Conservation (phyloP, 2,797 vertebrate genomes). For the Morelia viridis region DNA sequence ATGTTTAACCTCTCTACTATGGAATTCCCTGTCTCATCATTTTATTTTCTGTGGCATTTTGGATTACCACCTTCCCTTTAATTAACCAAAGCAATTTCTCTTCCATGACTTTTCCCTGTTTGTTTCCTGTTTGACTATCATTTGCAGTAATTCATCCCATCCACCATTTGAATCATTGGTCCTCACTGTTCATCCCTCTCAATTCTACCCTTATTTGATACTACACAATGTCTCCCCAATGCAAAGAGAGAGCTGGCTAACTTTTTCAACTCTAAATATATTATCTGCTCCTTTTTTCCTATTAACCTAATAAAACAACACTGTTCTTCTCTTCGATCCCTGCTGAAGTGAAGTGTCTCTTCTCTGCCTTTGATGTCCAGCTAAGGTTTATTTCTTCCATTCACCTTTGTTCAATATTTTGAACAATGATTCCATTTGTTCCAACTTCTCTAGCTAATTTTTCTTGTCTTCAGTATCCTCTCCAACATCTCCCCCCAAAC, state of each 20-base stretch:
- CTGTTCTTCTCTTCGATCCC: not conserved
- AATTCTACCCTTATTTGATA: not conserved
- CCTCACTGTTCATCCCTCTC: not conserved
- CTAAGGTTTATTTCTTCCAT: not conserved
- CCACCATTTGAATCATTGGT: too few relatives aligned
- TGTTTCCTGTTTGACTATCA: too few relatives aligned
- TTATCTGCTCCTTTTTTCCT: not conserved
- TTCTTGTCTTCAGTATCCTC: not conserved
- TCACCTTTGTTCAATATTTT: not conserved
- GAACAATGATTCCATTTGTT: not conserved
- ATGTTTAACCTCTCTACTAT: too few relatives aligned
- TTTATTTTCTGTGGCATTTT: too few relatives aligned
- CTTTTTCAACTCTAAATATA: not conserved
- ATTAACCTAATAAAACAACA: not conserved
- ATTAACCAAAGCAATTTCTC: too few relatives aligned
- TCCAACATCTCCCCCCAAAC: not conserved
- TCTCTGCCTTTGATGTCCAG: not conserved
- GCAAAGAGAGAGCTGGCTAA: not conserved
- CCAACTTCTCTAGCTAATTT: not conserved
- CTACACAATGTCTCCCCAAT: not conserved
- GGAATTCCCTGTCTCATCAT: too few relatives aligned
- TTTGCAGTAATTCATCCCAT: too few relatives aligned
- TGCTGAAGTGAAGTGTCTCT: not conserved
- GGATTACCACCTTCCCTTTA: too few relatives aligned
- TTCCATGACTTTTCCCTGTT: too few relatives aligned